A percentile compares a stretch with the other conserved stretches of the same genome.
phyloP scores from a whole-genome alignment of 2,888 invertebrate genomes.

The Stenichneumon culpator region DNA sequence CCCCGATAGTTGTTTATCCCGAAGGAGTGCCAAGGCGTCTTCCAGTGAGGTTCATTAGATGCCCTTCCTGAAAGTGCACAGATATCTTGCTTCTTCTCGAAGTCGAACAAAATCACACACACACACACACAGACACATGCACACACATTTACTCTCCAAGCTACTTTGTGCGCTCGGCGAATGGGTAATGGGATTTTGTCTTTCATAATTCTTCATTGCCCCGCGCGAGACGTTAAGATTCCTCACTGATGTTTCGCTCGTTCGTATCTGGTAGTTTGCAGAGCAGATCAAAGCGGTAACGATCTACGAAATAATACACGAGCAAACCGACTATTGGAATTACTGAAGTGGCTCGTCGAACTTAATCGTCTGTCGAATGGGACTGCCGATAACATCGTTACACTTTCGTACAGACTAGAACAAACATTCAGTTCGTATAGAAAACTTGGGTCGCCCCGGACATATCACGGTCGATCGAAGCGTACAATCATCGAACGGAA shows the following conservation, averaged over 20 bases:
- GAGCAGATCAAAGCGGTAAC: background rate
- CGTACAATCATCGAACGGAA: background rate
- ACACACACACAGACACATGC: background rate
- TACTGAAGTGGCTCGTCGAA: no score
- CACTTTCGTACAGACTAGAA: background rate
- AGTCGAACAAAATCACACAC: background rate
- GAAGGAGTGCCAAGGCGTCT: conserved; percentile 35
- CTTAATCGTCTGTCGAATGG: no score
- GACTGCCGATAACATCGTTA: background rate
- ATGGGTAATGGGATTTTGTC: conserved; percentile 62
- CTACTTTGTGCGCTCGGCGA: background rate
- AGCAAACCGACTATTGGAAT: no score
- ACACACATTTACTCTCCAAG: background rate
- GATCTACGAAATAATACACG: background rate
- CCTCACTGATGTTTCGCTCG: background rate
- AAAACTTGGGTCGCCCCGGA: no score
- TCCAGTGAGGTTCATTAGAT: conserved; percentile 50
- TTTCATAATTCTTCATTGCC: conserved; percentile 53
- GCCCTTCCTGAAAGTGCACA: conserved; percentile 33
- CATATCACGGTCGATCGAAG: no score
- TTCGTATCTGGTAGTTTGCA: background rate
- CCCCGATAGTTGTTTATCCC: conserved; percentile 43
- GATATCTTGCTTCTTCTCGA: background rate
- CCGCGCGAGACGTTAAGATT: background rate
- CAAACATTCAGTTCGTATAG: background rate